phyloP scores from a whole-genome alignment of 2,888 invertebrate genomes.

The Sphinx pinastri region DNA sequence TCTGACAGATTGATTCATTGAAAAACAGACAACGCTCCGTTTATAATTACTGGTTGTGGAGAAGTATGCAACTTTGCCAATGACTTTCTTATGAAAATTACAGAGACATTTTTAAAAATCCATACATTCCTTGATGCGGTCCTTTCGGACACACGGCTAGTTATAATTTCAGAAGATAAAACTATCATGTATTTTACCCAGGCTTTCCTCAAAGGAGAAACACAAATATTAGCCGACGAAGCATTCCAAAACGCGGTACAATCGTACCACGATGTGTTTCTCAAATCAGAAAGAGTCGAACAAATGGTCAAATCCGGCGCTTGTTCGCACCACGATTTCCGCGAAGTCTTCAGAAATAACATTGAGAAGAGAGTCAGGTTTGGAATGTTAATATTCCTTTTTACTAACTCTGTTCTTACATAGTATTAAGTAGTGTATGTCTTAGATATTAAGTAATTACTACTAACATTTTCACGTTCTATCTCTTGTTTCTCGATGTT shows the following conservation, averaged over 20 bases:
- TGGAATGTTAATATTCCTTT: slow-evolving; percentile 38
- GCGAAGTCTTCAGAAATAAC: slow-evolving; percentile 97
- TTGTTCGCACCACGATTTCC: slow-evolving; percentile 98
- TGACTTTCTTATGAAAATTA: no score
- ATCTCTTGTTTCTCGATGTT: slow-evolving; percentile 23
- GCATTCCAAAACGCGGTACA: slow-evolving; percentile 99
- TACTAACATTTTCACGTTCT: slow-evolving; percentile 24
- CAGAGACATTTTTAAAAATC: no score
- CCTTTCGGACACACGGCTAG: no score
- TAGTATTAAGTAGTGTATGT: slow-evolving; percentile 28
- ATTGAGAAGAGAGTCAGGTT: slow-evolving; percentile 98
- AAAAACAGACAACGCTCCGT: no score
- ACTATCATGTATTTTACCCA: slow-evolving; percentile 52
- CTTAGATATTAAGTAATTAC: slow-evolving; percentile 22
- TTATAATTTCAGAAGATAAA: no score
- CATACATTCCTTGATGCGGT: no score
- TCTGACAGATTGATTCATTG: no score
- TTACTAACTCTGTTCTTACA: slow-evolving; percentile 27
- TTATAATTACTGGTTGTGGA: no score
- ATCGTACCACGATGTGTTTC: slow-evolving; percentile 97
- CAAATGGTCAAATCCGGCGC: slow-evolving; percentile 99
- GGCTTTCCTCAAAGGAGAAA: slow-evolving; percentile 98
- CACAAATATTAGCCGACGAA: slow-evolving; percentile 98
- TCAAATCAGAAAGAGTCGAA: slow-evolving; percentile 97
- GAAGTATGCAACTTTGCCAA: no score